A percentile compares a stretch with the other conserved stretches of the same genome.
phyloP scores from a whole-genome alignment of 2,113 vertebrate species.

The Harpagus bidentatus region DNA sequence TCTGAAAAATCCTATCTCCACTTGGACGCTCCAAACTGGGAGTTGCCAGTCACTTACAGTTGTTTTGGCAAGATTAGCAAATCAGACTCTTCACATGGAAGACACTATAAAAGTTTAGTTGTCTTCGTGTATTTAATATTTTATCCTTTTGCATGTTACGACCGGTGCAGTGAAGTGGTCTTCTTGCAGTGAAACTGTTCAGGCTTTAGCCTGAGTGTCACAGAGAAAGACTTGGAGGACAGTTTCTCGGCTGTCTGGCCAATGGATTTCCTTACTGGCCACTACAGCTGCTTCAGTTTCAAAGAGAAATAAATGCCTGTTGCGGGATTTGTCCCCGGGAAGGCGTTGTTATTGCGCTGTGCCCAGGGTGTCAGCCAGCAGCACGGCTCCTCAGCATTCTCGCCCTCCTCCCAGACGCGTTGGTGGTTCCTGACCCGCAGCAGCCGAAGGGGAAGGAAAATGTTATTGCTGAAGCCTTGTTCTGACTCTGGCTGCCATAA shows the following conservation, averaged over 20 bases:
- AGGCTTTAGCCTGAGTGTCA: not conserved
- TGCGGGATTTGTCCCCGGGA: not conserved
- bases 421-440: not conserved
- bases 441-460: not conserved
- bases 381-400: not conserved
- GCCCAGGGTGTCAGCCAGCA: not conserved
- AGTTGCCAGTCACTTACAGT: not conserved
- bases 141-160: not conserved
- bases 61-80: not conserved
- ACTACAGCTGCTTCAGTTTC: not conserved
- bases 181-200: not conserved
- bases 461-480: not conserved
- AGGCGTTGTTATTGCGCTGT: not conserved
- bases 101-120: not conserved
- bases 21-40: not conserved
- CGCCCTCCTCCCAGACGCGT: fast-evolving
- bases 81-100: not conserved
- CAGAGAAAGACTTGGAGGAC: not conserved
- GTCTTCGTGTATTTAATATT: not conserved
- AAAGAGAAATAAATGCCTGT: not conserved
- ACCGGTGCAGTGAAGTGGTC: not conserved
- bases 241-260: not conserved
- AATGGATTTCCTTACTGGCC: not conserved
- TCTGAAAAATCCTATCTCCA: not conserved
- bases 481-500: not conserved